Evolutionary conservation across 2,113 vertebrate species (phyloP), one percentile per base, ranked within the genome.

Genomic region (Pontoporia blainvillei): DNA sequence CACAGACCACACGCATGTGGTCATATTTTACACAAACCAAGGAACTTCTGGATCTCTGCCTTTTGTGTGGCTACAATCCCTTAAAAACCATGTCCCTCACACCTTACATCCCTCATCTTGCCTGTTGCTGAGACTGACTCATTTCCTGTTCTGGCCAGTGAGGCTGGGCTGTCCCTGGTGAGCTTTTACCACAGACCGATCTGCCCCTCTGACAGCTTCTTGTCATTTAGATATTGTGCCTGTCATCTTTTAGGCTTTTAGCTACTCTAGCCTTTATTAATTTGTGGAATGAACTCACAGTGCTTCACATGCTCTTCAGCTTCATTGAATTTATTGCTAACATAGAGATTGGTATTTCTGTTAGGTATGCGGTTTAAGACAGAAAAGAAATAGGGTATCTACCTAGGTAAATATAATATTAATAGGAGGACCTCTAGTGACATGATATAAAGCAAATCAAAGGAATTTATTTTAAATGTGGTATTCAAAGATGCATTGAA

Each of bases 391-490:
- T 71, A 54, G 76, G 46, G 61, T 93, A 67, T 79, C 34, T 10
- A 82, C 10, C n/a, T 92, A 25, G 27, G 14, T 52, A 59, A 91
- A 67, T 62, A 49, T 59, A 57, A 49, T 59, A 57, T 89, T 91
- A 83, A 59, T 75, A 69, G 13, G 29, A 95, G 13, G 3, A 21
- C 92, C 44, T 95, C 39, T 71, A 71, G 29, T 64, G 54, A 29
- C 67, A 93, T 27, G 44, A 49, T 84, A 41, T 49, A 76, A 59
- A 66, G 8, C n/a, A 97, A 87, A 94, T 59, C 54, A 72, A 90
- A 79, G 6, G 13, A 81, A 95, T 91, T 64, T 72, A 59, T 72
- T 95, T 92, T 83, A 89, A 81, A 91, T 73, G 54, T 95, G 29
- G 3, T 82, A 81, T 62, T 71, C 46, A 95, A 91, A 97, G 66